Percentiles rank a stretch among this genome's conserved stretches.
Evolutionary conservation across 2,797 vertebrate species (phyloP).

Genomic region (Philypnodon macrostomus): DNA sequence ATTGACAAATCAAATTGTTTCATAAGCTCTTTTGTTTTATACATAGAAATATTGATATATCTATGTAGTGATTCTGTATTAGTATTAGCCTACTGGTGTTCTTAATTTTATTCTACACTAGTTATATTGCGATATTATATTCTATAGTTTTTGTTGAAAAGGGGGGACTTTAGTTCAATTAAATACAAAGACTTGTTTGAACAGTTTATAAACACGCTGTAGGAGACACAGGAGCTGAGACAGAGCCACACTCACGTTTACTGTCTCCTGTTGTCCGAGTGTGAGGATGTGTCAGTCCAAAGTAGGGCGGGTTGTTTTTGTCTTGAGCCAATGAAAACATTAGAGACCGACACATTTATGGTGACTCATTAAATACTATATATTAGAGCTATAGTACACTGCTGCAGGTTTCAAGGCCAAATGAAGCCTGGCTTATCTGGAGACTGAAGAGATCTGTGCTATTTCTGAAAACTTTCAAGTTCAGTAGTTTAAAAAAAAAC

Average conservation of each 20-base stretch:
- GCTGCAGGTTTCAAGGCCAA: constrained; percentile 33
- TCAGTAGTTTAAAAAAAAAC: too few relatives aligned
- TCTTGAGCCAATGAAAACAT: constrained; percentile 34
- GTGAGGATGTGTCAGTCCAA: constrained; percentile 40
- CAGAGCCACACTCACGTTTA: constrained; percentile 27
- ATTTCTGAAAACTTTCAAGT: neutral
- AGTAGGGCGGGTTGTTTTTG: constrained; percentile 36
- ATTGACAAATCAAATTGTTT: constrained; percentile 47
- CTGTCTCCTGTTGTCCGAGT: constrained; percentile 51
- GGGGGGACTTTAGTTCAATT: constrained; percentile 27
- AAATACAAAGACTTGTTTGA: constrained; percentile 29
- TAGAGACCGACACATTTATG: constrained; percentile 2
- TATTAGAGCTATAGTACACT: too few relatives aligned
- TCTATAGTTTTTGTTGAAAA: constrained; percentile 62
- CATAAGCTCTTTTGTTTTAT: constrained; percentile 57
- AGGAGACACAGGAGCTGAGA: constrained; percentile 4
- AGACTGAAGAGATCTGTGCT: constrained; percentile 1
- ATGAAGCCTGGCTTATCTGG: constrained; percentile 24
- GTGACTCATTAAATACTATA: too few relatives aligned
- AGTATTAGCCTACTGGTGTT: constrained; percentile 73
- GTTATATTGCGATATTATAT: constrained; percentile 72
- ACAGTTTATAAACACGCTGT: constrained; percentile 7
- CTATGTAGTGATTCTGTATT: constrained; percentile 80
- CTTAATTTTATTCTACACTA: constrained; percentile 75
- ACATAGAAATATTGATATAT: constrained; percentile 74